Conservation (phyloP, 2,797 vertebrate species). For the Malurus splendens region DNA sequence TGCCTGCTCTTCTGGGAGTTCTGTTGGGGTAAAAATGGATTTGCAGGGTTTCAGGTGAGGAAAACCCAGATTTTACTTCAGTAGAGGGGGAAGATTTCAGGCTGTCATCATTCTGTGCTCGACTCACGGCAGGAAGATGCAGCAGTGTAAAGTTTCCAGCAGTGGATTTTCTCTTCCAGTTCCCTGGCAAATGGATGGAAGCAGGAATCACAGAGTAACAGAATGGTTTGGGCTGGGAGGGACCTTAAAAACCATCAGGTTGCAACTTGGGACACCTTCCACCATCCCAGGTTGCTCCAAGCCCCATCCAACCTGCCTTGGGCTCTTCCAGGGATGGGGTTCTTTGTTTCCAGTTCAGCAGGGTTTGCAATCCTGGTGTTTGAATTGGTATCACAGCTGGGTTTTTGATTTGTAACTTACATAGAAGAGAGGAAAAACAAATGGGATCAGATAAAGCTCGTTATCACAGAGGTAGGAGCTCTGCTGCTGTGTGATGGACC, state of each 20-base stretch:
- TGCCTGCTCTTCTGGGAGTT: neutral
- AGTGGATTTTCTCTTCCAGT: neutral
- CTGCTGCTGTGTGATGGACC: neutral
- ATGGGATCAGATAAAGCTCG: neutral
- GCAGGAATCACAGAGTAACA: neutral
- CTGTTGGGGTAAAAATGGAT: neutral
- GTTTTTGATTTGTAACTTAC: neutral
- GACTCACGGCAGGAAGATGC: rapidly evolving
- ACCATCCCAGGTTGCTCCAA: neutral
- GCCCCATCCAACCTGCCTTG: rapidly evolving
- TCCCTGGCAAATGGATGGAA: neutral
- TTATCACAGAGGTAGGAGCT: neutral
- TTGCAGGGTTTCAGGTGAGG: neutral
- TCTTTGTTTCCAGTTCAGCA: neutral
- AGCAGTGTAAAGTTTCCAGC: neutral
- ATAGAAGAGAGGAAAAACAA: neutral
- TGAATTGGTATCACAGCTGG: neutral
- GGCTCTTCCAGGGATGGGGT: neutral
- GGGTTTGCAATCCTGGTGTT: neutral
- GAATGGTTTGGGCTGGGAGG: neutral
- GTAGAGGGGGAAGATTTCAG: neutral
- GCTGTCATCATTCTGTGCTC: rapidly evolving
- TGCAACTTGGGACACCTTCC: neutral
- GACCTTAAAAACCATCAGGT: neutral
- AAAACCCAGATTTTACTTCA: neutral